Evolutionary conservation across 2,113 vertebrate genomes (phyloP).

Genomic region (Oriolus oriolus): DNA sequence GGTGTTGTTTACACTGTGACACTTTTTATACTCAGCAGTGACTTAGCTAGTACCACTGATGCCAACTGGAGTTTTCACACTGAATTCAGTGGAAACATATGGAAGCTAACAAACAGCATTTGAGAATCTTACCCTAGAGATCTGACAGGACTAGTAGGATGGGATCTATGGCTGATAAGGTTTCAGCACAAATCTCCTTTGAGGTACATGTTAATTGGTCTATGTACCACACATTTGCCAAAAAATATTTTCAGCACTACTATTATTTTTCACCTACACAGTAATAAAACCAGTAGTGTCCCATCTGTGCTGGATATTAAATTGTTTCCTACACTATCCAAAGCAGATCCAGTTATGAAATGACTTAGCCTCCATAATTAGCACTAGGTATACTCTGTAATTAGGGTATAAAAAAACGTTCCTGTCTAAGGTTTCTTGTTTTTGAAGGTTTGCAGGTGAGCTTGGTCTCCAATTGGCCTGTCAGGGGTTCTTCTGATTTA

Average conservation of each 20-base stretch:
- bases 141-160: neutral
- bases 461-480: neutral
- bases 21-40: neutral
- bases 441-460: neutral
- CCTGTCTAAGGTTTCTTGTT: neutral
- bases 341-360: neutral
- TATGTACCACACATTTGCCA: neutral
- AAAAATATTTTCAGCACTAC: neutral
- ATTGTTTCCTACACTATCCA: neutral
- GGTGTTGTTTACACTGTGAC: neutral
- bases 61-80: neutral
- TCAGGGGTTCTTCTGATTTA: neutral
- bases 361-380: neutral
- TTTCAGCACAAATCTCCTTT: neutral
- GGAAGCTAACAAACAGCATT: neutral
- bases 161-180: neutral
- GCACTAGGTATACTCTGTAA: neutral
- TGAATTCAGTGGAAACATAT: neutral
- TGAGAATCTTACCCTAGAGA: neutral
- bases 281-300: neutral
- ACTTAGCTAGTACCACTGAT: neutral
- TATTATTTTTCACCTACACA: neutral
- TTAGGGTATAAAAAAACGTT: neutral
- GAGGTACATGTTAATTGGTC: neutral
- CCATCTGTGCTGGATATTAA: neutral